phyloP scores from a whole-genome alignment of 2,888 invertebrate genomes.

The Cephus sareptanus region DNA sequence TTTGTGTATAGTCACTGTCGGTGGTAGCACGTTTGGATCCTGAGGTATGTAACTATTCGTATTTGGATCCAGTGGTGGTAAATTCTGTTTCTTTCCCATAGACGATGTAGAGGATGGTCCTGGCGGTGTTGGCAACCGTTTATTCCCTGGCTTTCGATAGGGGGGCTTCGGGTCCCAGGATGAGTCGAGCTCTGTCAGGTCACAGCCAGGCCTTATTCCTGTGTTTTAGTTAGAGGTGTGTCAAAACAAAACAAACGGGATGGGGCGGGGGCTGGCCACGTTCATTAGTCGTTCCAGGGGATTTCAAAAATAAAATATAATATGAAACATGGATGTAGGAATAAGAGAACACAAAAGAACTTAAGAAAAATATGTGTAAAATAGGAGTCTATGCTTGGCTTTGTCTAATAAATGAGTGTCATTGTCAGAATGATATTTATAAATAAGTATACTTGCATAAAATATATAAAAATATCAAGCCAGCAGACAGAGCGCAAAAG shows the following conservation, averaged over 20 bases:
- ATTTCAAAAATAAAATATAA: neutral
- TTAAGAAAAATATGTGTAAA: neutral
- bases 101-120: constrained; percentile 44
- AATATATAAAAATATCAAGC: neutral
- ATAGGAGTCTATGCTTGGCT: neutral
- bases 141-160: constrained; percentile 56
- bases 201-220: constrained; percentile 85
- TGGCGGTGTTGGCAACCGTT: constrained; percentile 56
- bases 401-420: neutral
- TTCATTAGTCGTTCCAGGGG: neutral
- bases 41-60: constrained; percentile 71
- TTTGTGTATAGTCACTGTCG: constrained; percentile 69
- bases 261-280: constrained; percentile 22
- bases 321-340: neutral
- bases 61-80: constrained; percentile 66
- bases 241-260: constrained; percentile 60
- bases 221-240: constrained; percentile 62
- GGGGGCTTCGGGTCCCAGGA: constrained; percentile 69
- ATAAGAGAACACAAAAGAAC: neutral
- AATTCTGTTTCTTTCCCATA: constrained; percentile 54
- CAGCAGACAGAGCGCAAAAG: neutral
- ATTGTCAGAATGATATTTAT: neutral
- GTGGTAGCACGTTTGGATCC: constrained; percentile 69
- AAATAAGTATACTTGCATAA: neutral
- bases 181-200: constrained; percentile 82